These are phyloP conservation scores for Prosapia bicincta DNA, from an alignment of 2,888 invertebrate species.

Conservation along the genomic window DNA sequence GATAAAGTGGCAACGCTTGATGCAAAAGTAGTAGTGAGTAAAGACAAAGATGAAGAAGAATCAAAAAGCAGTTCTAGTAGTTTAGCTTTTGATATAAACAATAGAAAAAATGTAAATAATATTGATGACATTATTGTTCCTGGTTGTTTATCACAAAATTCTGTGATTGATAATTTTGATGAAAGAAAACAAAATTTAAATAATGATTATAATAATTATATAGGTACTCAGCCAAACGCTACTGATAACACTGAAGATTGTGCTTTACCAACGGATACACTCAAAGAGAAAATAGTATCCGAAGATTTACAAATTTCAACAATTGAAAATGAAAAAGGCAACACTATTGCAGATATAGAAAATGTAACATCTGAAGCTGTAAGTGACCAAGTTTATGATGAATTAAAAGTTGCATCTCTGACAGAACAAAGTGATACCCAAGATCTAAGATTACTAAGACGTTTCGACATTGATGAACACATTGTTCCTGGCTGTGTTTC, in stretches of 20 bases:
- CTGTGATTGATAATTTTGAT: background rate
- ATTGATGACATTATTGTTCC: slow-evolving; percentile 22
- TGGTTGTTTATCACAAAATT: slow-evolving; percentile 9
- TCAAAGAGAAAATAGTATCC: too few relatives aligned
- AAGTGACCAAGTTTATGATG: too few relatives aligned
- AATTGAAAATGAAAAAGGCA: too few relatives aligned
- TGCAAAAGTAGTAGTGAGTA: background rate
- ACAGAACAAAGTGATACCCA: background rate
- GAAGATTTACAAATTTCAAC: too few relatives aligned
- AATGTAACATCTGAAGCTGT: too few relatives aligned
- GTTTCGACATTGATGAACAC: slow-evolving; percentile 17
- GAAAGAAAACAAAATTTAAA: too few relatives aligned
- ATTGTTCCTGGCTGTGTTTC: slow-evolving; percentile 21
- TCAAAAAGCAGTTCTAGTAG: background rate
- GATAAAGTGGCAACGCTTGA: background rate
- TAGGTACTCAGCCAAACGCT: too few relatives aligned
- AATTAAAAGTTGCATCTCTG: too few relatives aligned
- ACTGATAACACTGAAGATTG: too few relatives aligned
- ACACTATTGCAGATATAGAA: too few relatives aligned
- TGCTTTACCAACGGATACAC: too few relatives aligned
- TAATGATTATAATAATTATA: too few relatives aligned
- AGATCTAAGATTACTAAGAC: background rate
- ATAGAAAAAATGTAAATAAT: background rate
- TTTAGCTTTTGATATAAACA: background rate
- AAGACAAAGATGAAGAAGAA: background rate